Conservation (phyloP, 92 coral and sea anemone genomes). For the Hydrozoanthus gracilis region DNA sequence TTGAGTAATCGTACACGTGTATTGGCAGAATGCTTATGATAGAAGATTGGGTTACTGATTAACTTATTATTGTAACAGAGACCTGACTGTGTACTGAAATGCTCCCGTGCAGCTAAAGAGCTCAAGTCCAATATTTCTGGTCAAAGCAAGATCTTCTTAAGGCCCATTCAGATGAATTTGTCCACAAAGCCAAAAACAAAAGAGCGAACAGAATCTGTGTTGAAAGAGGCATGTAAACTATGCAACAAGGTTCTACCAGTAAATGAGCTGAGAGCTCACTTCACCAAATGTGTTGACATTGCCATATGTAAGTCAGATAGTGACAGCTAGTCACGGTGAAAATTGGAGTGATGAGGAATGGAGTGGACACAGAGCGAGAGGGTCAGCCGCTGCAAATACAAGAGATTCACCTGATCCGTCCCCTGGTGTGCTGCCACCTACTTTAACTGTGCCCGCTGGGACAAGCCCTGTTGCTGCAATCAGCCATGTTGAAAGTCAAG, state of each 20-base stretch:
- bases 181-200: conserved; percentile 31
- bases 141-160: conserved; percentile 33
- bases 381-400: not conserved
- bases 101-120: conserved; percentile 35
- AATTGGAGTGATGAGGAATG: not conserved
- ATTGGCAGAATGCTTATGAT: too few relatives aligned
- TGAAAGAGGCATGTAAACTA: conserved; percentile 34
- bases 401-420: not conserved
- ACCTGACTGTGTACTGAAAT: conserved; percentile 13
- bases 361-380: not conserved
- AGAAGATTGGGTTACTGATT: too few relatives aligned
- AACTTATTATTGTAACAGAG: too few relatives aligned
- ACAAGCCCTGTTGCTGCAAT: not conserved
- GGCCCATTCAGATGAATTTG: conserved; percentile 36
- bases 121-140: not conserved
- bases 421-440: not conserved
- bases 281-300: conserved; percentile 28
- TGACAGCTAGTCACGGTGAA: not conserved
- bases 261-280: conserved; percentile 41
- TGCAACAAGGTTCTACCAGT: conserved; percentile 37
- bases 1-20: too few relatives aligned
- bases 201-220: conserved; percentile 26
- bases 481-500: not conserved
- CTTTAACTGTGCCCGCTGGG: not conserved
- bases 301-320: not conserved